Evolutionary conservation across 1,140 invertebrate genomes (phyloP).

Genomic region (Aphidius ervi): DNA sequence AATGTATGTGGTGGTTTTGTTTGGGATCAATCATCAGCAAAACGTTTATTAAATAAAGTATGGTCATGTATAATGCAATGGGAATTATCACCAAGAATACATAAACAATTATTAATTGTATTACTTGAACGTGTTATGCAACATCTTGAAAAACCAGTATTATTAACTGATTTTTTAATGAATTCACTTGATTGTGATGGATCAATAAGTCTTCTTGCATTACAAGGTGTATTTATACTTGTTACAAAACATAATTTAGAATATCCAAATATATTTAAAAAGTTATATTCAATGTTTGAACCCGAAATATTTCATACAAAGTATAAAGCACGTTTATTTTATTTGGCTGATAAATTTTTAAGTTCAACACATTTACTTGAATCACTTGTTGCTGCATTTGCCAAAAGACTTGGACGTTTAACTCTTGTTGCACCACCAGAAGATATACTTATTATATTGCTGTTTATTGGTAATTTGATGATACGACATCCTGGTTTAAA

Average conservation of each 20-base stretch:
- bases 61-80: slow-evolving; percentile 71
- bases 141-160: slow-evolving; percentile 74
- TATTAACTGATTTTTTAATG: slow-evolving; percentile 90
- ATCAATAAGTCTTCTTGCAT: slow-evolving; percentile 77
- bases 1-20: slow-evolving; percentile 36
- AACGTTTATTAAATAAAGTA: slow-evolving; percentile 59
- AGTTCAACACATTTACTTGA: slow-evolving; percentile 92
- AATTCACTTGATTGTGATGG: slow-evolving; percentile 84
- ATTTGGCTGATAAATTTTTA: slow-evolving; percentile 85
- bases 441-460: slow-evolving; percentile 73
- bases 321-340: slow-evolving; percentile 82
- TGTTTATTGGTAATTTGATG: slow-evolving; percentile 83
- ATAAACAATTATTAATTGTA: slow-evolving; percentile 75
- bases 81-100: slow-evolving; percentile 62
- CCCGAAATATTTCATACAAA: slow-evolving; percentile 86
- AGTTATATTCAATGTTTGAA: slow-evolving; percentile 89
- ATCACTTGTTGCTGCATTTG: slow-evolving; percentile 87
- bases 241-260: slow-evolving; percentile 91
- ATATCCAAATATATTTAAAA: slow-evolving; percentile 92
- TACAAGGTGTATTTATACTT: slow-evolving; percentile 90
- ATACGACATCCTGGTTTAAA: slow-evolving; percentile 81
- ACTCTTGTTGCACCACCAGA: slow-evolving; percentile 76
- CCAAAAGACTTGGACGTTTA: slow-evolving; percentile 81
- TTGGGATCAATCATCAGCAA: slow-evolving; percentile 44
- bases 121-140: slow-evolving; percentile 79